Evolutionary conservation across 37 sponge, comb jelly and placozoan species (phyloP).

Genomic region (Halichondria panicea): DNA sequence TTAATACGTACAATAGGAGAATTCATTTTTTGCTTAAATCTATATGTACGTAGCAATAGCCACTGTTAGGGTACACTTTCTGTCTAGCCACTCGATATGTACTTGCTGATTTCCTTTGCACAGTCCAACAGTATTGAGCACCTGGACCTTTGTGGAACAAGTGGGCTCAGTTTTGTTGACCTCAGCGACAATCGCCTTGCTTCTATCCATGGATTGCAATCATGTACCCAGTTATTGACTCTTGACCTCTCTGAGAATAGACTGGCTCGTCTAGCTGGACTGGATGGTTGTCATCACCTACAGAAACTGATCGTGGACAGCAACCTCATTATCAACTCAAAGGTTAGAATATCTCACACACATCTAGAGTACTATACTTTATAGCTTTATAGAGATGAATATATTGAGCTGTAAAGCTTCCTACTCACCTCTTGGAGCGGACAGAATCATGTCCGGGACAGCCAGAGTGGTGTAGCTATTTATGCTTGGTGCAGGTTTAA

Average conservation of each 20-base stretch:
- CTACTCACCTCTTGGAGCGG: too few species aligned
- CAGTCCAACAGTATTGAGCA: slow-evolving; percentile 48
- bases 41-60: too few species aligned
- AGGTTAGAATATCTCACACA: too few species aligned
- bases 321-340: slow-evolving; percentile 48
- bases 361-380: too few species aligned
- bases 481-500: not conserved
- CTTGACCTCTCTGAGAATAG: slow-evolving; percentile 46
- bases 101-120: not conserved
- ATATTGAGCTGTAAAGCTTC: too few species aligned
- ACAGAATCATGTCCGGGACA: too few species aligned
- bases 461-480: not conserved
- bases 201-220: slow-evolving; percentile 35
- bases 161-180: slow-evolving; percentile 32
- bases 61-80: too few species aligned
- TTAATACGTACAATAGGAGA: too few species aligned
- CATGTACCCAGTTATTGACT: slow-evolving; percentile 16
- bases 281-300: slow-evolving; percentile 15
- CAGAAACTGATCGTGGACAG: slow-evolving; percentile 23
- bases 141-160: not conserved
- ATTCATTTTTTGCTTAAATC: too few species aligned
- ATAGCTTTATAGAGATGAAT: too few species aligned
- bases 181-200: slow-evolving; percentile 45
- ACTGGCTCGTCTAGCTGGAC: slow-evolving; percentile 32
- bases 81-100: too few species aligned